These are phyloP conservation scores for Agonopterix alstromeriana DNA, from an alignment of 2,888 invertebrate species.

Conservation along the genomic window DNA sequence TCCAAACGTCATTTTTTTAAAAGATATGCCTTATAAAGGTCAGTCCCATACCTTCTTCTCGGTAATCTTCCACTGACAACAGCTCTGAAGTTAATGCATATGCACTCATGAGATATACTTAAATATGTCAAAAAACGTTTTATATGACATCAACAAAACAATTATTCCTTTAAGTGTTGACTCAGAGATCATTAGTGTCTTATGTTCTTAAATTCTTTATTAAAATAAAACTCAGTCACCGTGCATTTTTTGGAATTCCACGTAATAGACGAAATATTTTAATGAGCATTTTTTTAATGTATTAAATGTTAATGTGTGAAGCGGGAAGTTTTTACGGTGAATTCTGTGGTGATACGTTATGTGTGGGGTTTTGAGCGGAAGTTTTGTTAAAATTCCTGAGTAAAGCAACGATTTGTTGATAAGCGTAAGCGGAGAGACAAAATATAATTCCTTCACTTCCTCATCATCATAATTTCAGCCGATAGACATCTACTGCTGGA, in stretches of 20 bases:
- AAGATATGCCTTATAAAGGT: no score
- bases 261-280: slow-evolving; percentile 64
- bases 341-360: slow-evolving; percentile 19
- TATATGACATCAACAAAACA: not conserved
- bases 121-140: not conserved
- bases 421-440: no score
- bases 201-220: slow-evolving; percentile 18
- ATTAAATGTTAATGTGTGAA: slow-evolving; percentile 41
- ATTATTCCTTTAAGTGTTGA: slow-evolving; percentile 1
- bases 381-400: slow-evolving; percentile 57
- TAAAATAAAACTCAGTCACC: slow-evolving; percentile 34
- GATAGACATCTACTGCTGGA: no score
- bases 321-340: slow-evolving; percentile 36
- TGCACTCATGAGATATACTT: no score
- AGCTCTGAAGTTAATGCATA: no score
- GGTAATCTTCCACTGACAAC: no score
- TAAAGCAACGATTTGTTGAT: no score
- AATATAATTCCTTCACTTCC: no score
- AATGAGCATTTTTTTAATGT: slow-evolving; percentile 55
- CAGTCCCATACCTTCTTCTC: no score
- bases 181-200: slow-evolving; percentile 3
- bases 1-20: no score
- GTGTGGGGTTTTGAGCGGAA: slow-evolving; percentile 32
- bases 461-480: no score
- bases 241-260: slow-evolving; percentile 42